These are phyloP conservation scores for Nineta flava DNA, from an alignment of 2,888 invertebrate species.

Conservation along the genomic window DNA sequence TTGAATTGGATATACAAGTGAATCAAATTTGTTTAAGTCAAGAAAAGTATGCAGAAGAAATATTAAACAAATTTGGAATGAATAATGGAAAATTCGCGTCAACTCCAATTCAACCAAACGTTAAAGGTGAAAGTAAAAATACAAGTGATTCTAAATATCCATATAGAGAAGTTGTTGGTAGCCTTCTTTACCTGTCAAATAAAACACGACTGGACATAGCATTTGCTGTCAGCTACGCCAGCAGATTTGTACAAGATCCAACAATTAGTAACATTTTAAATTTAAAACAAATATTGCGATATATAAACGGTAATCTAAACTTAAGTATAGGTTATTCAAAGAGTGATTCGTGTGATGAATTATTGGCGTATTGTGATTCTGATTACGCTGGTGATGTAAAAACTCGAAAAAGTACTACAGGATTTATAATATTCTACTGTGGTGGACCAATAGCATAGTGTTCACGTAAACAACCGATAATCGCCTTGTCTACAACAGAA, in stretches of 20 bases:
- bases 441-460: conserved; percentile 13
- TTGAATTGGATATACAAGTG: conserved; percentile 10
- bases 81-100: no score
- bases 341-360: neutral
- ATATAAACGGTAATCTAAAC: neutral
- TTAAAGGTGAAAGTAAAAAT: no score
- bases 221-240: neutral
- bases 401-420: conserved; percentile 11
- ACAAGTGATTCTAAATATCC: no score
- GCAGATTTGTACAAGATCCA: neutral
- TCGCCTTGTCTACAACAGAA: conserved; percentile 12
- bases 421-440: neutral
- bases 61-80: no score
- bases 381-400: neutral
- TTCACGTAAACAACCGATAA: conserved; percentile 10
- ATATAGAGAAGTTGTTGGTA: neutral
- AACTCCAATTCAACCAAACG: no score
- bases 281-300: neutral
- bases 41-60: no score
- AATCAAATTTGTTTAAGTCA: conserved; percentile 1
- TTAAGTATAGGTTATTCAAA: neutral
- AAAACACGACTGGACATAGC: neutral
- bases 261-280: neutral
- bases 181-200: neutral
- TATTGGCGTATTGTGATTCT: neutral